phyloP scores from a whole-genome alignment of 2,113 vertebrate species.

The Colinus virginianus region DNA sequence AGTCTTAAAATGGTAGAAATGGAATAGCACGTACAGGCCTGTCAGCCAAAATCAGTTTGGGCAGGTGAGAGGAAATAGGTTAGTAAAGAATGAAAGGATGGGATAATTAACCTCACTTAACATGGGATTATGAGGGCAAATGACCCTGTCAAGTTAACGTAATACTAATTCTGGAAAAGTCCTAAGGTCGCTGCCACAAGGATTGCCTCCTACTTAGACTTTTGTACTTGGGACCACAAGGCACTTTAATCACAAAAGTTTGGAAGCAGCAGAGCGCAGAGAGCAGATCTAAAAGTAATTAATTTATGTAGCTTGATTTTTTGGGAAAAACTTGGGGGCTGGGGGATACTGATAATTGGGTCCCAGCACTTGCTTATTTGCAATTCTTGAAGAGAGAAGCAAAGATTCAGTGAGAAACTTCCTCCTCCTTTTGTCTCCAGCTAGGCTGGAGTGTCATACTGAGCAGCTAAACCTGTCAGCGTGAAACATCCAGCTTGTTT shows the following conservation, averaged over 20 bases:
- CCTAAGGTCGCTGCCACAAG: background rate
- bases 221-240: background rate
- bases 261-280: background rate
- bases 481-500: background rate
- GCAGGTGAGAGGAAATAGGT: conserved; percentile 26
- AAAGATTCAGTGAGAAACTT: background rate
- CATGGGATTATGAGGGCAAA: background rate
- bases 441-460: background rate
- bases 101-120: conserved; percentile 47
- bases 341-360: background rate
- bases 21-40: background rate
- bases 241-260: background rate
- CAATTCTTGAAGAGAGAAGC: background rate
- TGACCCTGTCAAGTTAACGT: background rate
- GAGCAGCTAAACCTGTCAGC: background rate
- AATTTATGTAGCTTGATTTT: background rate
- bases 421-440: conserved; percentile 4
- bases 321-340: background rate
- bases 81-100: background rate
- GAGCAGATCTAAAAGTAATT: background rate
- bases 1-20: background rate
- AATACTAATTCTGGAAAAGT: conserved; percentile 20
- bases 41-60: background rate
- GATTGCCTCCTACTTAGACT: background rate
- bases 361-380: background rate